phyloP scores from a whole-genome alignment of 2,888 invertebrate species.

The Plagiodera versicolora region DNA sequence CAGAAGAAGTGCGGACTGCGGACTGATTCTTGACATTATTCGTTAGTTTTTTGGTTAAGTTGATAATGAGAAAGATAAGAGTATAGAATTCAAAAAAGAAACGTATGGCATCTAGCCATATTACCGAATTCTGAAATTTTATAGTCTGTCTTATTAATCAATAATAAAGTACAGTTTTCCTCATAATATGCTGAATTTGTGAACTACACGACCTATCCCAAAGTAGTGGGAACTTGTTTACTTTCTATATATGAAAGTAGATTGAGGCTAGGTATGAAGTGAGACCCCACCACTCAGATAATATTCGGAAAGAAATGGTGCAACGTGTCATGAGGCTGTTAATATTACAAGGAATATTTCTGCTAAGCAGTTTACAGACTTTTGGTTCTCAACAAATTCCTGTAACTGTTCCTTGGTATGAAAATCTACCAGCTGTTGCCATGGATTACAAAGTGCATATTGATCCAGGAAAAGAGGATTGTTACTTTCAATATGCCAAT shows the following conservation, averaged over 20 bases:
- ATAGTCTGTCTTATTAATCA: too few species aligned
- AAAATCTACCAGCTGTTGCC: slow-evolving; percentile 85
- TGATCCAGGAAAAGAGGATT: slow-evolving; percentile 93
- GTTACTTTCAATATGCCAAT: slow-evolving; percentile 93
- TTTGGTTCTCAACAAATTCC: slow-evolving; percentile 35
- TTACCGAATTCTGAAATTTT: too few species aligned
- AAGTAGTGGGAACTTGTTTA: not conserved
- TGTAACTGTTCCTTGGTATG: slow-evolving; percentile 76
- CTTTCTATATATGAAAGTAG: not conserved
- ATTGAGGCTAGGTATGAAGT: not conserved
- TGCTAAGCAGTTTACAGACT: slow-evolving; percentile 22
- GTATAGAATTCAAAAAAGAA: too few species aligned
- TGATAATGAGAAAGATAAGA: too few species aligned
- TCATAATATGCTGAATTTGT: too few species aligned
- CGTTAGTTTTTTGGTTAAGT: too few species aligned
- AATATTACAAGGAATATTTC: slow-evolving; percentile 28
- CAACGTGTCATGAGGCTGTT: slow-evolving; percentile 40
- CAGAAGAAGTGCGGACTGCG: too few species aligned
- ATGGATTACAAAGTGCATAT: slow-evolving; percentile 96
- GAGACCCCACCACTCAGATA: slow-evolving; percentile 7
- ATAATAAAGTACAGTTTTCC: too few species aligned
- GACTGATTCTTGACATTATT: too few species aligned
- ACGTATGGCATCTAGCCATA: too few species aligned
- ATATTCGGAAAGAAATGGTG: slow-evolving; percentile 32
- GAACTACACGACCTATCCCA: not conserved